phyloP scores from a whole-genome alignment of 2,797 vertebrate genomes.

The Neostethus bicornis region DNA sequence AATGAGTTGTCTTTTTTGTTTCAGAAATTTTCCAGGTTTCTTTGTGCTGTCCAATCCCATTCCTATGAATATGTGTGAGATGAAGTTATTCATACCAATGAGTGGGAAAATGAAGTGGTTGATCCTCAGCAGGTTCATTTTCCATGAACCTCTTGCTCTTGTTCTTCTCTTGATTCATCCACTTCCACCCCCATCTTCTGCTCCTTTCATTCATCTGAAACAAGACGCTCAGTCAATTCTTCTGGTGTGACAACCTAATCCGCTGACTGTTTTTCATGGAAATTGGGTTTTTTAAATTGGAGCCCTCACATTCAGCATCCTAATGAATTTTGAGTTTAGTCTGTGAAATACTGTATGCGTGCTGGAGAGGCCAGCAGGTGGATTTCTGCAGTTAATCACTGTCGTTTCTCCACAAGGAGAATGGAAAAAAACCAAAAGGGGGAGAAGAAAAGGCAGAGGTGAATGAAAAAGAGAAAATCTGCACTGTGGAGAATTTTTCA shows the following conservation, averaged over 20 bases:
- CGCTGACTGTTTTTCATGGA: conserved; percentile 81
- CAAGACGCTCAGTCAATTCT: conserved; percentile 74
- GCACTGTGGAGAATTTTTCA: conserved; percentile 37
- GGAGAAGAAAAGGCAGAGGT: conserved; percentile 17
- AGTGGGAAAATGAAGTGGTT: conserved; percentile 11
- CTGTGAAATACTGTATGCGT: conserved; percentile 13
- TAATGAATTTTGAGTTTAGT: conserved; percentile 55
- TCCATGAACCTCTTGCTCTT: conserved; percentile 23
- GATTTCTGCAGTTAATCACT: conserved; percentile 56
- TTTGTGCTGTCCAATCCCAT: background rate
- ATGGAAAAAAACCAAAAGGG: conserved; percentile 10
- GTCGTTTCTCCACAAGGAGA: conserved; percentile 50
- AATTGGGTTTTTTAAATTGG: conserved; percentile 71
- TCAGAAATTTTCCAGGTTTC: background rate
- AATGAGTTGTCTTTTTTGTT: too few relatives aligned
- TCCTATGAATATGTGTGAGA: conserved; percentile 10
- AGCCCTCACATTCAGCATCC: conserved; percentile 48
- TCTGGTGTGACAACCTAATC: conserved; percentile 73
- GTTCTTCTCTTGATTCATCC: conserved; percentile 31
- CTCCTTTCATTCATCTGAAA: conserved; percentile 62
- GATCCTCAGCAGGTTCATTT: conserved; percentile 39
- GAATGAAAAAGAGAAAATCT: conserved; percentile 44
- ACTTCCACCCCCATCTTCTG: conserved; percentile 26
- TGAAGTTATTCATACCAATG: conserved; percentile 20
- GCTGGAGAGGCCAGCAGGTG: conserved; percentile 23